phyloP scores from a whole-genome alignment of 2,113 vertebrate genomes.

The Mobula hypostoma region DNA sequence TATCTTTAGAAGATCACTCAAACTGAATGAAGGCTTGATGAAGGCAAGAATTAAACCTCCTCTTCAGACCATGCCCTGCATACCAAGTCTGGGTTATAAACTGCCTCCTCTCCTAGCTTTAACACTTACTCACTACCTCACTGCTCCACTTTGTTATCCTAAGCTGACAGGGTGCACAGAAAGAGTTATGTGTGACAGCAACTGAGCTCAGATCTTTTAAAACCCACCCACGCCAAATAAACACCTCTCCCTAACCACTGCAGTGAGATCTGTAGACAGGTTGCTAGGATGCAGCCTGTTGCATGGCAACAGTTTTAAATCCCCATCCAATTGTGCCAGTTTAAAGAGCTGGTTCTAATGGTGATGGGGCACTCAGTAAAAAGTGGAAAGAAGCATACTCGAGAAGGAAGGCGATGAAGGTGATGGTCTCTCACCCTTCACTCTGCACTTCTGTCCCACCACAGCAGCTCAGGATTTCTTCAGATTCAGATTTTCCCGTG shows the following conservation, averaged over 20 bases:
- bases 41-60: not conserved
- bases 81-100: not conserved
- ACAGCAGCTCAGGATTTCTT: too few species aligned
- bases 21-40: too few species aligned
- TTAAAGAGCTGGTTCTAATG: slow-evolving; percentile 26
- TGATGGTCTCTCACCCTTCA: too few species aligned
- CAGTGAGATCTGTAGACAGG: not conserved
- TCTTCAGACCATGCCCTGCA: not conserved
- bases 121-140: not conserved
- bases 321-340: not conserved
- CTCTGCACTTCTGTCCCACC: too few species aligned
- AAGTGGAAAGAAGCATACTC: not conserved
- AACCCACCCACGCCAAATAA: slow-evolving; percentile 31
- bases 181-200: not conserved
- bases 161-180: not conserved
- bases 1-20: too few species aligned
- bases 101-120: not conserved
- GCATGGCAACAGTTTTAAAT: slow-evolving; percentile 19
- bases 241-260: not conserved
- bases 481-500: too few species aligned
- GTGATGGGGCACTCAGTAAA: not conserved
- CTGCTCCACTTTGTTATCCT: not conserved
- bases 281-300: slow-evolving; percentile 31
- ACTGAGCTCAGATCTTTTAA: not conserved
- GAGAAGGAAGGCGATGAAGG: not conserved